phyloP scores from a whole-genome alignment of 2,888 invertebrate genomes.

The Polymixis lichenea region DNA sequence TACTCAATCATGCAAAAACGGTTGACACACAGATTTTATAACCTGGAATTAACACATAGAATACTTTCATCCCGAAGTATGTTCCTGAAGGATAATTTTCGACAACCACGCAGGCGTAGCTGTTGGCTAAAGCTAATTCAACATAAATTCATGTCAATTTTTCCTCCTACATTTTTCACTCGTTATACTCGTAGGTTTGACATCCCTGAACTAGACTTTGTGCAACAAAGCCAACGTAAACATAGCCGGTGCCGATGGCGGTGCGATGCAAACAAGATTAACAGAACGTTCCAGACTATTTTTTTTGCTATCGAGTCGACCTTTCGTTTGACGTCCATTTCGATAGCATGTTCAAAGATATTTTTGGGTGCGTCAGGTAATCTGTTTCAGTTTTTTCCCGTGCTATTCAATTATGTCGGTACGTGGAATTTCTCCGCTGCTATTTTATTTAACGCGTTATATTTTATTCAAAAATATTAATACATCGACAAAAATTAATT shows the following conservation, averaged over 20 bases:
- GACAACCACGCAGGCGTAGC: too few species aligned
- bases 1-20: too few species aligned
- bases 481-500: background rate
- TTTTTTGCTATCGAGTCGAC: conserved; percentile 1
- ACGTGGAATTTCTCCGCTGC: background rate
- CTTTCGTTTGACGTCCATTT: conserved; percentile 13
- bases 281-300: conserved; percentile 23
- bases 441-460: background rate
- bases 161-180: background rate
- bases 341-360: background rate
- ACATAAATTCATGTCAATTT: background rate
- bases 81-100: too few species aligned
- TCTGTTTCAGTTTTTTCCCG: background rate
- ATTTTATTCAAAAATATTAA: background rate
- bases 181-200: background rate
- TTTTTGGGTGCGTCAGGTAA: background rate
- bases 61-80: too few species aligned
- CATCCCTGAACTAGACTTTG: background rate
- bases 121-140: too few species aligned
- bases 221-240: background rate
- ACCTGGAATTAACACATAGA: too few species aligned
- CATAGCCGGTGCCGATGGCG: background rate
- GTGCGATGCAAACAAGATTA: conserved; percentile 40
- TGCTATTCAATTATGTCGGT: background rate
- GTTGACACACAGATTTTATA: too few species aligned